phyloP scores from a whole-genome alignment of 2,113 vertebrate genomes.

The Aplodontia rufa region DNA sequence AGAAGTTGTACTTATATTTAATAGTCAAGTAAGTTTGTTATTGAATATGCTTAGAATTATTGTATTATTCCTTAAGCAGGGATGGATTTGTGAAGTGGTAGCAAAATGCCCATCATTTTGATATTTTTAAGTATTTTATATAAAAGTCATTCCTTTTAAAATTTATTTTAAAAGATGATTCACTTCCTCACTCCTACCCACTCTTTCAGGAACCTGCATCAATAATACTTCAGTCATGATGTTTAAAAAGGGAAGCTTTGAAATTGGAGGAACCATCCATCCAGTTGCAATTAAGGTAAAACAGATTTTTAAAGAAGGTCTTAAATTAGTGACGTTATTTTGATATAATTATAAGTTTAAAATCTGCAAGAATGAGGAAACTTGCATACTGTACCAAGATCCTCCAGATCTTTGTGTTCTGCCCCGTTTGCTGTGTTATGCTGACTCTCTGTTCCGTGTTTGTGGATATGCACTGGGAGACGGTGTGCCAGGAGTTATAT shows the following conservation, averaged over 20 bases:
- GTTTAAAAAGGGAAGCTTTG: slow-evolving; percentile 99
- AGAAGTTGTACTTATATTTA: neutral
- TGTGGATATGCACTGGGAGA: neutral
- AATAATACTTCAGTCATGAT: slow-evolving; percentile 99
- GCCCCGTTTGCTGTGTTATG: neutral
- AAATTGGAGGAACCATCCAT: slow-evolving; percentile 95
- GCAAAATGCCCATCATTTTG: neutral
- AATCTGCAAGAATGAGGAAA: neutral
- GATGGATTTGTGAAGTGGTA: neutral
- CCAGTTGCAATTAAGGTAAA: slow-evolving; percentile 98
- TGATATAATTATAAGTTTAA: neutral
- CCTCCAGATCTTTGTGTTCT: neutral
- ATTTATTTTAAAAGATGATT: neutral
- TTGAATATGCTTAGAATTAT: neutral
- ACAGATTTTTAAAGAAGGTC: neutral
- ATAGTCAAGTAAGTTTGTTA: neutral
- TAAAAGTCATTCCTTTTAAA: slow-evolving; percentile 36
- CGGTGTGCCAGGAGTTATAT: too few species aligned
- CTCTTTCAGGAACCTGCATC: slow-evolving; percentile 92
- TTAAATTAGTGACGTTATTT: neutral
- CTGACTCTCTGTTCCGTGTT: neutral
- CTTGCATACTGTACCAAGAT: neutral
- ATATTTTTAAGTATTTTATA: slow-evolving; percentile 23
- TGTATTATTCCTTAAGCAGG: neutral
- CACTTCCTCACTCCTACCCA: fast-evolving